Base-by-base conservation (phyloP, 2,888 invertebrate genomes). In the Acleris cristana region DNA sequence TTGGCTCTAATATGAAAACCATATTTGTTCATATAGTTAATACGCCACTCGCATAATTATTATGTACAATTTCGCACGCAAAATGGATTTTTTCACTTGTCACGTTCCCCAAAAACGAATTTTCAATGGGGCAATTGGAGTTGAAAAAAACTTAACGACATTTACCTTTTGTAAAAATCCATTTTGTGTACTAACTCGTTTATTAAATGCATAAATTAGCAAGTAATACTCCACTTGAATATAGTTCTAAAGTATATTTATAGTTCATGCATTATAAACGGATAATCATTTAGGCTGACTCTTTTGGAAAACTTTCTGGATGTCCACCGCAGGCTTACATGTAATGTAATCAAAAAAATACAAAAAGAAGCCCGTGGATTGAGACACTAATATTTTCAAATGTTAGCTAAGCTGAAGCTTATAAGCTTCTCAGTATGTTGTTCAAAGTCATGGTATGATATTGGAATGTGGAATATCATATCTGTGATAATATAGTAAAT, bases 161-260 rank as follows among this genome's bases (percentile, higher is more conserved):
- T 34, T 49, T 16, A 19, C 21, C 44, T 19, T 44, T 55, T 51
- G 30, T 30, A 40, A 49, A 40, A 49, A 40, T 58, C 58, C 54
- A 63, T 67, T 63, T 54, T 63, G 48, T 40, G 72, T 74, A 74
- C 73, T 78, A 58, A 74, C 73, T 78, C 75, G 75, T 75, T 70
- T 73, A 72, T 74, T 74, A 72, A 75, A 71, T 72, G 76, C 73
- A 74, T 75, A 76, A 74, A 78, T 77, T 82, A 83, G 77, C 76
- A 77, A 68, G 78, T 82, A 83, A 79, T 81, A 83, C 84, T 81
- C 80, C 79, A 79, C 64, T 65, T 76, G 67, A 78, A 76, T 82
- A 81, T 79, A 82, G 75, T 79, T 78, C 76, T 74, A 79, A 76
- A 70, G 73, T 76, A 73, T 76, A 75, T 64, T 78, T 79, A 67